Percentiles rank a stretch among this genome's conserved stretches.
phyloP scores from a whole-genome alignment of 1,140 invertebrate genomes.

The Oryctes rhinoceros region DNA sequence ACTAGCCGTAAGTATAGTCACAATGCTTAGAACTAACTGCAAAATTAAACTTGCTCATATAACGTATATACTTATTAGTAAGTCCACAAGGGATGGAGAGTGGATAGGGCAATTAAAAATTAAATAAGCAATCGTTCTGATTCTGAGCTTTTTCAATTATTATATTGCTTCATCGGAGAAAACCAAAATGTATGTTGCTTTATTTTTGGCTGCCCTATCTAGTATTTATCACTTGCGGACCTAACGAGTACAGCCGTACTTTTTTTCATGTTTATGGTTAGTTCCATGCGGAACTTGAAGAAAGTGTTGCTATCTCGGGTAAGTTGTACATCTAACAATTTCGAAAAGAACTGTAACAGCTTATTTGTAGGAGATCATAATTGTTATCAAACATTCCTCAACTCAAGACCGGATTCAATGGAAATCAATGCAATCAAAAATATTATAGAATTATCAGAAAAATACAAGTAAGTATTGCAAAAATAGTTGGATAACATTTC shows the following conservation, averaged over 20 bases:
- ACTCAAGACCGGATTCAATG: constrained; percentile 71
- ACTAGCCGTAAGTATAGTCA: constrained; percentile 64
- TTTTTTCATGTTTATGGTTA: constrained; percentile 56
- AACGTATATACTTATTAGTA: too few species aligned
- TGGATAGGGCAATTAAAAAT: too few species aligned
- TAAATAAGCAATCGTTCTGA: too few species aligned
- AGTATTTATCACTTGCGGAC: too few species aligned
- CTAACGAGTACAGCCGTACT: not conserved
- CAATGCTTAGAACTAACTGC: too few species aligned
- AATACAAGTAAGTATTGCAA: constrained; percentile 64
- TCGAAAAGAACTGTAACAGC: not conserved
- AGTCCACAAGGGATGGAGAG: too few species aligned
- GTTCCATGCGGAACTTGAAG: constrained; percentile 75
- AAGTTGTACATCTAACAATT: not conserved
- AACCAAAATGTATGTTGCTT: too few species aligned
- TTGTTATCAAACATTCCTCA: constrained; percentile 71
- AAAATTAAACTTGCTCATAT: too few species aligned
- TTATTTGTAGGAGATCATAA: constrained; percentile 61
- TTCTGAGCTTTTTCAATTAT: too few species aligned
- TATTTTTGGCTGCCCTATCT: not conserved
- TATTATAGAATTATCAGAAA: constrained; percentile 66
- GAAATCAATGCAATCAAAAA: constrained; percentile 72
- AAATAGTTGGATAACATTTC: not conserved
- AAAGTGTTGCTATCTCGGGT: constrained; percentile 10
- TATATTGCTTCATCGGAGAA: too few species aligned